Percentiles rank a stretch among this genome's conserved stretches.
Evolutionary conservation across 2,888 invertebrate genomes (phyloP).

Genomic region (Willowsia nigromaculata): DNA sequence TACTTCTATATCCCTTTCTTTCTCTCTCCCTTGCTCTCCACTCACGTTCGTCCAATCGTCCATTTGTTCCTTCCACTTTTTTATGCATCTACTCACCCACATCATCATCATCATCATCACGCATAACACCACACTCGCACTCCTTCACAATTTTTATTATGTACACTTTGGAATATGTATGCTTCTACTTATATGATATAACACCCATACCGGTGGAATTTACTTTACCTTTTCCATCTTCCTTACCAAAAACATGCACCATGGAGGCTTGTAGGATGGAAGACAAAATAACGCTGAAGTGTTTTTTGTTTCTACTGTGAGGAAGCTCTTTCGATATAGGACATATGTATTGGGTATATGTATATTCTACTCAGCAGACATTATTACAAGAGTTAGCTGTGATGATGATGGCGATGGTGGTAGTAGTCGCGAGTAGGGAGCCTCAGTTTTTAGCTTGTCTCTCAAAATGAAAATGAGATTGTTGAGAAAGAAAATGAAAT

Average conservation of each 20-base stretch:
- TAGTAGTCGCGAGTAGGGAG: slow-evolving; percentile 64
- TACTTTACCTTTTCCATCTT: slow-evolving; percentile 32
- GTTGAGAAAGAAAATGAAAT: slow-evolving; percentile 76
- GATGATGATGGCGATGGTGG: slow-evolving; percentile 38
- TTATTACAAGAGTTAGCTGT: slow-evolving; percentile 33
- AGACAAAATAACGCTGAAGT: slow-evolving; percentile 7
- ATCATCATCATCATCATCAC: slow-evolving; percentile 45
- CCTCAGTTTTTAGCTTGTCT: slow-evolving; percentile 62
- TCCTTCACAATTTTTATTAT: slow-evolving; percentile 44
- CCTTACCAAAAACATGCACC: slow-evolving; percentile 20
- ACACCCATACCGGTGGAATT: background rate
- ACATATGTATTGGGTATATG: too few species aligned
- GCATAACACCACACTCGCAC: slow-evolving; percentile 57
- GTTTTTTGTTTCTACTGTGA: slow-evolving; percentile 15
- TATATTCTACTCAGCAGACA: slow-evolving; percentile 23
- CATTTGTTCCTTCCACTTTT: slow-evolving; percentile 52
- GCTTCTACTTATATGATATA: slow-evolving; percentile 19
- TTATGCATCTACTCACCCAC: slow-evolving; percentile 45
- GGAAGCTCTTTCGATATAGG: background rate
- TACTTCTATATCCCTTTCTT: slow-evolving; percentile 33
- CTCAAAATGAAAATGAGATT: slow-evolving; percentile 74
- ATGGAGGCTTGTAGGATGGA: background rate
- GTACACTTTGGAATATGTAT: slow-evolving; percentile 38
- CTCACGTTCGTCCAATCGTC: slow-evolving; percentile 69
- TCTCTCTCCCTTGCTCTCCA: slow-evolving; percentile 49